Evolutionary conservation across 2,113 vertebrate species (phyloP).

Genomic region (Notarius quadriscutis): DNA sequence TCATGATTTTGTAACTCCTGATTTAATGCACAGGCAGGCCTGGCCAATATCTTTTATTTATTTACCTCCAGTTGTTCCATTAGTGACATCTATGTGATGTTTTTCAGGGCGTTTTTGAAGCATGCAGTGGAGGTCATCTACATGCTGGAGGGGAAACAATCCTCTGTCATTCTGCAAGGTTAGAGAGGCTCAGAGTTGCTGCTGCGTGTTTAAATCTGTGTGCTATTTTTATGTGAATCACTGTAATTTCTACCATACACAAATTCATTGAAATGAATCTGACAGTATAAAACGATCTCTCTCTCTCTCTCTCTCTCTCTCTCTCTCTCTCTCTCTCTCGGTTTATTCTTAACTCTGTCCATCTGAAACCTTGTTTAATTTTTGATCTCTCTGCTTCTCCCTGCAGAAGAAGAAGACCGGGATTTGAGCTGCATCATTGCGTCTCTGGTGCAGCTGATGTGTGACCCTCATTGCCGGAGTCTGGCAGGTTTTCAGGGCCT

Average conservation of each 20-base stretch:
- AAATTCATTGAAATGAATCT: not conserved
- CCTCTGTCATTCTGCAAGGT: slow-evolving; percentile 92
- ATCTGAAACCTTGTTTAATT: not conserved
- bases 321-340: too few species aligned
- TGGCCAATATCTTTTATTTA: not conserved
- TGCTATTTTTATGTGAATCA: too few species aligned
- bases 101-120: slow-evolving; percentile 81
- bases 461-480: slow-evolving; percentile 91
- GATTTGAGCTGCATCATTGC: slow-evolving; percentile 90
- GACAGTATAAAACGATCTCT: not conserved
- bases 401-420: slow-evolving; percentile 91
- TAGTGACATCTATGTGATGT: not conserved
- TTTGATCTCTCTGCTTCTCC: slow-evolving; percentile 23
- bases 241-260: not conserved
- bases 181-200: slow-evolving; percentile 39
- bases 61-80: not conserved
- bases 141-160: slow-evolving; percentile 81
- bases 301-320: too few species aligned
- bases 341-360: not conserved
- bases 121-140: slow-evolving; percentile 90
- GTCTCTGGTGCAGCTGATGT: slow-evolving; percentile 91
- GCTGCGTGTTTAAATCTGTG: not conserved
- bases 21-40: not conserved
- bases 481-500: slow-evolving; percentile 92
- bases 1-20: not conserved